phyloP scores from a whole-genome alignment of 1,140 invertebrate genomes.

The Hycleus phaleratus region DNA sequence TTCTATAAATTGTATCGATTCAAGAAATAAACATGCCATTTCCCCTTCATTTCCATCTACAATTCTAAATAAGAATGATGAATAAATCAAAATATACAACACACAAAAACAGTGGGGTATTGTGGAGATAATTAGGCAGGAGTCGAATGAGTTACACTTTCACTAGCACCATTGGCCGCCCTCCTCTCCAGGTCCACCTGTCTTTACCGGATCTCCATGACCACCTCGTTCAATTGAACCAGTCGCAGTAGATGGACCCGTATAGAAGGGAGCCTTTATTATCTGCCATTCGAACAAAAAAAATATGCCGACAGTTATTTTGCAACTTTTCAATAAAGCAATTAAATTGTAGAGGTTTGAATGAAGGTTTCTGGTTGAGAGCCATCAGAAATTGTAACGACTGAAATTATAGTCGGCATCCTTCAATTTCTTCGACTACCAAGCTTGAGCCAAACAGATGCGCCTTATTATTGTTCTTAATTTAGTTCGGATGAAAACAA shows the following conservation, averaged over 20 bases:
- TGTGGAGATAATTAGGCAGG: conserved; percentile 8
- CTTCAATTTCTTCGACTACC: too few species aligned
- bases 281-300: neutral
- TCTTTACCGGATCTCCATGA: neutral
- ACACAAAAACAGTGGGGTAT: neutral
- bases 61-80: neutral
- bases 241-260: neutral
- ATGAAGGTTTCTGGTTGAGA: too few species aligned
- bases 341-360: too few species aligned
- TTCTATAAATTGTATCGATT: neutral
- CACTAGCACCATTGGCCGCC: conserved; percentile 20
- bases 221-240: conserved; percentile 2
- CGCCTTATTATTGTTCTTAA: too few species aligned
- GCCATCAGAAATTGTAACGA: too few species aligned
- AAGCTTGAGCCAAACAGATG: too few species aligned
- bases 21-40: neutral
- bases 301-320: neutral
- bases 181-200: conserved; percentile 12
- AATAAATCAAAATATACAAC: conserved; percentile 7
- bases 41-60: neutral
- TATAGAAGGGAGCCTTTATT: neutral
- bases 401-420: too few species aligned
- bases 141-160: conserved; percentile 14
- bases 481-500: too few species aligned
- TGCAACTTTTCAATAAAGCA: too few species aligned